Conservation (phyloP, 1,140 invertebrate genomes). For the Euura saliciscinereae region DNA sequence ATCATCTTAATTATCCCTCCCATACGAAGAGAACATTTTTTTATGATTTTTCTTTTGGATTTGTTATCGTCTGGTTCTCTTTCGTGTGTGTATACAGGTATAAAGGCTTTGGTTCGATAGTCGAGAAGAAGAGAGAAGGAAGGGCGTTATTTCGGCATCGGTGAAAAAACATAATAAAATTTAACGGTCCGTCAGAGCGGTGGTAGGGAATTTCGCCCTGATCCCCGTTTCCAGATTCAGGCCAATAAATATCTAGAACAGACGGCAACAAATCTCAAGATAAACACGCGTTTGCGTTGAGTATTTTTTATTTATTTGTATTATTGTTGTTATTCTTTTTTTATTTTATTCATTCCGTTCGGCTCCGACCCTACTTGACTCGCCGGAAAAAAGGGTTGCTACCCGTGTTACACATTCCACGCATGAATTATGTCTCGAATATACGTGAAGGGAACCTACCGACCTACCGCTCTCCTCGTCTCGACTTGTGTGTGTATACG, state of each 20-base stretch:
- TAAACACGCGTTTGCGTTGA: conserved; percentile 42
- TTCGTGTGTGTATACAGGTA: too few species aligned
- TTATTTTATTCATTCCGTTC: background rate
- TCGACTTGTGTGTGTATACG: background rate
- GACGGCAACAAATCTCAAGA: conserved; percentile 55
- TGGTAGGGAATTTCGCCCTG: background rate
- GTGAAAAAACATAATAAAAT: conserved; percentile 32
- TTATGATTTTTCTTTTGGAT: too few species aligned
- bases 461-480: background rate
- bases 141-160: conserved; percentile 27
- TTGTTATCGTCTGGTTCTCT: too few species aligned
- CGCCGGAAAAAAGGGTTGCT: background rate
- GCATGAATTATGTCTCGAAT: background rate
- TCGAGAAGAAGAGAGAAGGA: conserved; percentile 25
- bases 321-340: conserved; percentile 10
- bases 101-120: background rate
- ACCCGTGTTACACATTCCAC: background rate
- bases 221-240: conserved; percentile 10
- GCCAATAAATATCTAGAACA: conserved; percentile 55
- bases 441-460: background rate
- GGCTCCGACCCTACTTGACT: background rate
- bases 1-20: too few species aligned
- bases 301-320: conserved; percentile 39
- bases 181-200: conserved; percentile 50
- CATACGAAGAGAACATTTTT: too few species aligned